Evolutionary conservation across 2,888 invertebrate species (phyloP).

Genomic region (Drosophila birchii): DNA sequence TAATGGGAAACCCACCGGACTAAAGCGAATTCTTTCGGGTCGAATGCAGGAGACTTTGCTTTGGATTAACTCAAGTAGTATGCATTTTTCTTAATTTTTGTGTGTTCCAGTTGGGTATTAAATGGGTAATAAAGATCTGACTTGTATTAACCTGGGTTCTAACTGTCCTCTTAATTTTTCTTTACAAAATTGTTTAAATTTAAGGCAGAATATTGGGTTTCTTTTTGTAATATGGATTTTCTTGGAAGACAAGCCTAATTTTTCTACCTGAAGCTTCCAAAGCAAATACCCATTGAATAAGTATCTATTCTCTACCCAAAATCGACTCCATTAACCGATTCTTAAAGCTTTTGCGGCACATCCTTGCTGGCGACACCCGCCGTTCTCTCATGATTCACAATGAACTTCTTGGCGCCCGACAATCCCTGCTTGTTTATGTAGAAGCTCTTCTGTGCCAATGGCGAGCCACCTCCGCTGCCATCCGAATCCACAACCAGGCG

Average conservation of each 20-base stretch:
- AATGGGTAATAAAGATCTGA: not conserved
- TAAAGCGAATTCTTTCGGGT: constrained; percentile 20
- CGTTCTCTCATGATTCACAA: constrained; percentile 76
- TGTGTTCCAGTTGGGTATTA: not conserved
- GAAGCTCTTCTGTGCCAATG: constrained; percentile 74
- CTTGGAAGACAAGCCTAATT: constrained; percentile 14
- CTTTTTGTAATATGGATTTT: not conserved
- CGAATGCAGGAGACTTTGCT: constrained; percentile 2
- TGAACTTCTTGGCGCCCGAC: constrained; percentile 77
- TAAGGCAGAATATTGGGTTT: constrained; percentile 1
- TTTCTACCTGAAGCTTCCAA: constrained; percentile 3
- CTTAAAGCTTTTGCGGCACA: constrained; percentile 76
- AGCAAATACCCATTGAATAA: constrained; percentile 1
- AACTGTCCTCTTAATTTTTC: not conserved
- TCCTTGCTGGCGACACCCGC: constrained; percentile 54
- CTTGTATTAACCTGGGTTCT: not conserved
- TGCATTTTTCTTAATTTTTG: not conserved
- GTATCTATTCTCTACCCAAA: constrained; percentile 15
- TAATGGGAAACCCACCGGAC: constrained; percentile 3
- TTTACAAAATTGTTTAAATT: not conserved
- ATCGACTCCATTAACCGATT: constrained; percentile 28
- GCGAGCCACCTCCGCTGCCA: constrained; percentile 55
- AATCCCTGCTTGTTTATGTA: constrained; percentile 79
- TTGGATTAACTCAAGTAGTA: constrained; percentile 4
- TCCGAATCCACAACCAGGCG: constrained; percentile 71